Evolutionary conservation across 1,140 invertebrate species (phyloP).

Genomic region (Leptinotarsa undecemlineata): DNA sequence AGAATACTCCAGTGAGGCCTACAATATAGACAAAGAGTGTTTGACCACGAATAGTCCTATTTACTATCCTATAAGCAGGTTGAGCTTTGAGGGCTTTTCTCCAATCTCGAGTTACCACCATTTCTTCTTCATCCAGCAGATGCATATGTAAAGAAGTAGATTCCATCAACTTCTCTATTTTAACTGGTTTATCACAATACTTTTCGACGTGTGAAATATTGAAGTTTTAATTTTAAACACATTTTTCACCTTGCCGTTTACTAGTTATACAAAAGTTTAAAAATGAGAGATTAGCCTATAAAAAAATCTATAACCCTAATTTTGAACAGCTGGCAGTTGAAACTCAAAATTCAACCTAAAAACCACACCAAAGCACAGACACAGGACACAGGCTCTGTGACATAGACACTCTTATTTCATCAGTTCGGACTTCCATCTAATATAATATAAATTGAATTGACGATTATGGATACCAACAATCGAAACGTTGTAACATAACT

Average conservation of each 20-base stretch:
- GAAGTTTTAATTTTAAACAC: neutral
- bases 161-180: conserved; percentile 19
- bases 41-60: conserved; percentile 79
- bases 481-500: no score
- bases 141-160: conserved; percentile 24
- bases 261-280: neutral
- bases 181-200: neutral
- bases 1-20: conserved; percentile 61
- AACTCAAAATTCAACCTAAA: neutral
- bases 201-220: no score
- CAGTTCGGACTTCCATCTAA: no score
- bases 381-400: no score
- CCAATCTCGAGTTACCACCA: conserved; percentile 67
- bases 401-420: no score
- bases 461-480: no score
- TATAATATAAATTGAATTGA: no score
- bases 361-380: no score
- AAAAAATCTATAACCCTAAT: neutral
- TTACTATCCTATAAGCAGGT: conserved; percentile 79
- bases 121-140: conserved; percentile 43
- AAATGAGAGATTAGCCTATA: neutral
- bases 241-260: neutral
- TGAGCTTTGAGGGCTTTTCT: conserved; percentile 79
- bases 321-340: conserved; percentile 2
- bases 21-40: conserved; percentile 74